Evolutionary conservation across 2,797 vertebrate species (phyloP).

Genomic region (Pterois miles): DNA sequence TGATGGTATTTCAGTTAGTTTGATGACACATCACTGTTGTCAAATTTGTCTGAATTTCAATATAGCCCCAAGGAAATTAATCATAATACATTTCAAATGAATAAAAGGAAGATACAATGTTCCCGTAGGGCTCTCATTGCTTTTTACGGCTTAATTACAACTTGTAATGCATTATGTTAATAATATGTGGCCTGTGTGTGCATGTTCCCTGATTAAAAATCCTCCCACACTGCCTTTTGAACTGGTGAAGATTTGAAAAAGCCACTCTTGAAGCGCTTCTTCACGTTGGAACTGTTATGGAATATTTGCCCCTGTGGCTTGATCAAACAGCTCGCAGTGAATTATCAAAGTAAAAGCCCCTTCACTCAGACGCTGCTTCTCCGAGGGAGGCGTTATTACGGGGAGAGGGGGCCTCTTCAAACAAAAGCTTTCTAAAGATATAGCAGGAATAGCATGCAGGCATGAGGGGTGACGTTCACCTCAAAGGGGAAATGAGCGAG

Average conservation of each 20-base stretch:
- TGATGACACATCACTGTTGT: background rate
- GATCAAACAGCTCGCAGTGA: constrained; percentile 67
- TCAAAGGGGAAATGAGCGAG: constrained; percentile 10
- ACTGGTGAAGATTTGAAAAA: constrained; percentile 61
- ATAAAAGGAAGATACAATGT: constrained; percentile 33
- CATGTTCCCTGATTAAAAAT: constrained; percentile 60
- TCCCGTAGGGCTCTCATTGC: constrained; percentile 23
- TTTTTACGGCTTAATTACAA: constrained; percentile 67
- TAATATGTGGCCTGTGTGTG: constrained; percentile 62
- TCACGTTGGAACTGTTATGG: constrained; percentile 39
- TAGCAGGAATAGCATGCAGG: background rate
- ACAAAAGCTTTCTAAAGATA: constrained; percentile 44
- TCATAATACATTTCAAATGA: constrained; percentile 50
- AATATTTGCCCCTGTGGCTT: constrained; percentile 61
- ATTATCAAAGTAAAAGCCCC: constrained; percentile 65
- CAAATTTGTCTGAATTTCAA: constrained; percentile 30
- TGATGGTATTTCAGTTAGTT: background rate
- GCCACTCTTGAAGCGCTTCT: constrained; percentile 41
- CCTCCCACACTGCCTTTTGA: constrained; percentile 73
- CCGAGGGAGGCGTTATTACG: constrained; percentile 34
- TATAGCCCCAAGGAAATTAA: constrained; percentile 27
- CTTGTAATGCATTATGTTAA: constrained; percentile 68
- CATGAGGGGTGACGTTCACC: background rate
- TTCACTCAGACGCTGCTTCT: constrained; percentile 39
- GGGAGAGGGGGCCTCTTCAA: constrained; percentile 48